Evolutionary conservation across 2,888 invertebrate genomes (phyloP).

Genomic region (Melipona beecheii): DNA sequence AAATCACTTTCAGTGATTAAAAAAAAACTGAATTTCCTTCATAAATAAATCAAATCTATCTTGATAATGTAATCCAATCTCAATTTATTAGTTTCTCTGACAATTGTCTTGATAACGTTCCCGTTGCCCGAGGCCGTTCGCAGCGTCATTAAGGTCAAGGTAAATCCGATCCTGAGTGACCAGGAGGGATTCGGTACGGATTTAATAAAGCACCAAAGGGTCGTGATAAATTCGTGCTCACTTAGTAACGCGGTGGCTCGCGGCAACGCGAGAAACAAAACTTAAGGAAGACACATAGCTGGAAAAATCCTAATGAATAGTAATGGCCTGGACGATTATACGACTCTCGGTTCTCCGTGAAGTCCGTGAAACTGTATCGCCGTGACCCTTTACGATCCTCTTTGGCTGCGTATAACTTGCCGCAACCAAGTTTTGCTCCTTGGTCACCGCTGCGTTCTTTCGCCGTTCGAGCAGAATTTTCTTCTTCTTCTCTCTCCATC

Average conservation of each 20-base stretch:
- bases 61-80: too few relatives aligned
- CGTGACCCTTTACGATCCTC: slow-evolving; percentile 36
- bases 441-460: slow-evolving; percentile 10
- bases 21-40: too few relatives aligned
- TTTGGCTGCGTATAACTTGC: slow-evolving; percentile 48
- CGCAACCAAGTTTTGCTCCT: not conserved
- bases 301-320: slow-evolving; percentile 81
- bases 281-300: slow-evolving; percentile 79
- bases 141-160: too few relatives aligned
- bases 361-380: slow-evolving; percentile 54
- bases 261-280: slow-evolving; percentile 66
- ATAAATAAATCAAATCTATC: too few relatives aligned
- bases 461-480: slow-evolving; percentile 28
- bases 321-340: slow-evolving; percentile 72
- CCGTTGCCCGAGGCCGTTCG: too few relatives aligned
- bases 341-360: slow-evolving; percentile 32
- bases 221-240: slow-evolving; percentile 77
- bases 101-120: too few relatives aligned
- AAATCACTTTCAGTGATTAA: too few relatives aligned
- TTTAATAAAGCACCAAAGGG: slow-evolving; percentile 76
- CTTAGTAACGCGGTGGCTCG: slow-evolving; percentile 72
- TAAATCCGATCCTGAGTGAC: not conserved
- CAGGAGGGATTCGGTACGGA: slow-evolving; percentile 56
- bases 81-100: too few relatives aligned
- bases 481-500: too few relatives aligned